Evolutionary conservation across 1,140 invertebrate genomes (phyloP).

Genomic region (Cylas formicarius): DNA sequence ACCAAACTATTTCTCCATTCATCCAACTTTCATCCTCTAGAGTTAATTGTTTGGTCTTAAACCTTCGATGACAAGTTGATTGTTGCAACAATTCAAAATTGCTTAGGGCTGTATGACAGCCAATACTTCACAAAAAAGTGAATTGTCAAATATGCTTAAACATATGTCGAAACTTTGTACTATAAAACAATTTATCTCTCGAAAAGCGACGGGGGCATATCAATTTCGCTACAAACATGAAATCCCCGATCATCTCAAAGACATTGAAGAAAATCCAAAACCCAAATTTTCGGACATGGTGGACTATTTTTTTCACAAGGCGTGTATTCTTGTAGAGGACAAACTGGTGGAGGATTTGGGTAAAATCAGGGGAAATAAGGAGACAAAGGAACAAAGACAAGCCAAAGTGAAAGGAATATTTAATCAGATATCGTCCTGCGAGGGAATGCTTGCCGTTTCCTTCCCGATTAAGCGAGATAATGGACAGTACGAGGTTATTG

Average conservation of each 20-base stretch:
- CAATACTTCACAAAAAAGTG: not conserved
- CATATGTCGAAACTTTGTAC: too few relatives aligned
- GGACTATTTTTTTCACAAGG: slow-evolving; percentile 64
- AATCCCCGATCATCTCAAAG: slow-evolving; percentile 53
- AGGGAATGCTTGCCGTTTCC: slow-evolving; percentile 63
- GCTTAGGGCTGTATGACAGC: too few relatives aligned
- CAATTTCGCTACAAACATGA: slow-evolving; percentile 35
- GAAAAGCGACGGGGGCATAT: not conserved
- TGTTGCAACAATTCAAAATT: too few relatives aligned
- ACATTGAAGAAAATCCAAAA: slow-evolving; percentile 50
- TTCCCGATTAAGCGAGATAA: slow-evolving; percentile 75
- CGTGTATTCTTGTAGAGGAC: slow-evolving; percentile 55
- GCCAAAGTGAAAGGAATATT: slow-evolving; percentile 62
- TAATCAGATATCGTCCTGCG: slow-evolving; percentile 57
- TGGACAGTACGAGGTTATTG: slow-evolving; percentile 74
- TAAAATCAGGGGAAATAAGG: slow-evolving; percentile 41
- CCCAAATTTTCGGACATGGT: slow-evolving; percentile 66
- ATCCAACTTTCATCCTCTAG: too few relatives aligned
- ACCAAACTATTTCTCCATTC: too few relatives aligned
- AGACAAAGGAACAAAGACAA: slow-evolving; percentile 56
- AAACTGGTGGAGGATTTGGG: slow-evolving; percentile 57
- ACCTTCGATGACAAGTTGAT: too few relatives aligned
- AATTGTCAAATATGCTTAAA: not conserved
- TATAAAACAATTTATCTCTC: too few relatives aligned
- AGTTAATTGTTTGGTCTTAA: too few relatives aligned